Evolutionary conservation across 2,113 vertebrate species (phyloP).

Genomic region (Hemiscyllium ocellatum): DNA sequence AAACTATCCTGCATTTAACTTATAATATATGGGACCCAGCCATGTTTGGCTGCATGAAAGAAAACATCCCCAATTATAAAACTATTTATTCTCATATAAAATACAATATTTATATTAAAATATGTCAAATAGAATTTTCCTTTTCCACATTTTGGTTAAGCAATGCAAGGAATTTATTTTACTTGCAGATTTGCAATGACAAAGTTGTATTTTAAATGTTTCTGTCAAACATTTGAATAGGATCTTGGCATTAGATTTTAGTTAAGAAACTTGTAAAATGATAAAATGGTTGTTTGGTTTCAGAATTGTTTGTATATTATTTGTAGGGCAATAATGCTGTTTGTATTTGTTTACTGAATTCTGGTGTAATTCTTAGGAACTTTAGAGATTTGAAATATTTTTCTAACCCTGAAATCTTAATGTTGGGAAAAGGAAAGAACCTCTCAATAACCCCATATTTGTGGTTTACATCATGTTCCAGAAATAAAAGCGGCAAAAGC

Average conservation of each 20-base stretch:
- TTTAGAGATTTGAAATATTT: constrained; percentile 16
- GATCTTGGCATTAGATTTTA: background rate
- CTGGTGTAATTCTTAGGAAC: background rate
- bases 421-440: constrained; percentile 22
- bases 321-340: background rate
- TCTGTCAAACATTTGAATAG: background rate
- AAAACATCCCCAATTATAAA: background rate
- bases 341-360: background rate
- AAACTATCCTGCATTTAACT: background rate
- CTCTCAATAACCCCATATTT: constrained; percentile 12
- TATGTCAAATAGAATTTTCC: background rate
- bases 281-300: background rate
- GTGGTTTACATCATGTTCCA: constrained; percentile 46
- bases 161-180: background rate
- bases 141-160: background rate
- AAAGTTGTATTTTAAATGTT: background rate
- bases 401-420: background rate
- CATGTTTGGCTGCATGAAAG: background rate
- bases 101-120: background rate
- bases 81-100: background rate
- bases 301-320: background rate
- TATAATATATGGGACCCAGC: background rate
- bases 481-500: constrained; percentile 51
- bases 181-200: background rate
- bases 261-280: background rate